Evolutionary conservation across 2,113 vertebrate species (phyloP).

Genomic region (Cinclus mexicanus): DNA sequence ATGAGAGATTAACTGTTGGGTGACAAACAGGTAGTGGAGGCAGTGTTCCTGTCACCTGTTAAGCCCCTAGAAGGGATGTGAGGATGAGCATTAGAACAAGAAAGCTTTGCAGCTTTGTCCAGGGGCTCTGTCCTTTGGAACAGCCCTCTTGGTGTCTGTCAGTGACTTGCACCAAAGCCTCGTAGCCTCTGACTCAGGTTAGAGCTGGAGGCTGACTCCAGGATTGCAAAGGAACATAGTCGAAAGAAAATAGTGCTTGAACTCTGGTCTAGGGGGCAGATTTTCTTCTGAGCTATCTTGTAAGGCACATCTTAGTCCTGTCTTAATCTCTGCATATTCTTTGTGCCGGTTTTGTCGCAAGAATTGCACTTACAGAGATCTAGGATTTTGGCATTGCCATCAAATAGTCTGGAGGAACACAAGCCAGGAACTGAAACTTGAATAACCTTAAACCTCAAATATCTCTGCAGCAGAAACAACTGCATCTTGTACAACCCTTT

Average conservation of each 20-base stretch:
- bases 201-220: background rate
- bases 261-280: background rate
- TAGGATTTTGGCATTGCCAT: background rate
- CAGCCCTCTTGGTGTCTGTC: background rate
- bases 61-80: background rate
- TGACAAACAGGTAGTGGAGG: background rate
- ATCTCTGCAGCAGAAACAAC: background rate
- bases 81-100: background rate
- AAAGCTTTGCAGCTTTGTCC: background rate
- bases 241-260: background rate
- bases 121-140: background rate
- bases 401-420: background rate
- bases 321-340: background rate
- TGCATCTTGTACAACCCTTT: background rate
- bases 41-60: background rate
- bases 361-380: background rate
- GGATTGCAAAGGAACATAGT: background rate
- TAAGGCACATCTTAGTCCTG: background rate
- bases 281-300: background rate
- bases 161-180: background rate
- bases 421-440: background rate
- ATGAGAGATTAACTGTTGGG: background rate
- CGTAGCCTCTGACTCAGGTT: background rate
- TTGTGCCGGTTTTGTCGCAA: background rate
- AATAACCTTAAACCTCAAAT: background rate